phyloP scores from a whole-genome alignment of 2,888 invertebrate species.

The Plemyria rubiginata region DNA sequence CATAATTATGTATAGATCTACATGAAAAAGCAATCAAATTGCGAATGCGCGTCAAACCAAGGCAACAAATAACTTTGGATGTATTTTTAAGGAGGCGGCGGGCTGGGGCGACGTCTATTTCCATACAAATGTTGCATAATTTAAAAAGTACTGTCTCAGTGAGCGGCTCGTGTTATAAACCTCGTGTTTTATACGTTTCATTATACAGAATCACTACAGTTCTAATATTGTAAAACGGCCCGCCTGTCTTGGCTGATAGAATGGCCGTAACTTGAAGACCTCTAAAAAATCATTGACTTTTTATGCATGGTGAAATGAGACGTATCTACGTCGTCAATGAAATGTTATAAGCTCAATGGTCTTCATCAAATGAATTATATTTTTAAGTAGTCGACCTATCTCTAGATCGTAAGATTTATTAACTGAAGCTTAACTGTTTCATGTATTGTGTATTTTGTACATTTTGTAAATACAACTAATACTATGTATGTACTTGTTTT shows the following conservation, averaged over 20 bases:
- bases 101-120: conserved; percentile 72
- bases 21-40: conserved; percentile 82
- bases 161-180: conserved; percentile 64
- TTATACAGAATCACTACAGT: conserved; percentile 33
- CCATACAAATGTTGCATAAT: conserved; percentile 84
- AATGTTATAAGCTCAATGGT: neutral
- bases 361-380: neutral
- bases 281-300: conserved; percentile 21
- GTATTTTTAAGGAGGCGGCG: conserved; percentile 75
- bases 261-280: conserved; percentile 15
- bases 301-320: conserved; percentile 18
- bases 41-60: conserved; percentile 70
- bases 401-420: no score
- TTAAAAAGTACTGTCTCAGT: conserved; percentile 67
- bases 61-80: conserved; percentile 73
- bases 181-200: conserved; percentile 60
- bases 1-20: conserved; percentile 60
- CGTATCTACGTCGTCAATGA: conserved; percentile 2
- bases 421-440: no score
- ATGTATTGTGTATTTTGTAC: no score
- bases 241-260: conserved; percentile 18
- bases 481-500: no score
- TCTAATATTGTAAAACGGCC: conserved; percentile 19
- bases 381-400: no score
- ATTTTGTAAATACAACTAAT: no score